Conservation (phyloP, 2,797 vertebrate species). For the Tragopan temminckii region DNA sequence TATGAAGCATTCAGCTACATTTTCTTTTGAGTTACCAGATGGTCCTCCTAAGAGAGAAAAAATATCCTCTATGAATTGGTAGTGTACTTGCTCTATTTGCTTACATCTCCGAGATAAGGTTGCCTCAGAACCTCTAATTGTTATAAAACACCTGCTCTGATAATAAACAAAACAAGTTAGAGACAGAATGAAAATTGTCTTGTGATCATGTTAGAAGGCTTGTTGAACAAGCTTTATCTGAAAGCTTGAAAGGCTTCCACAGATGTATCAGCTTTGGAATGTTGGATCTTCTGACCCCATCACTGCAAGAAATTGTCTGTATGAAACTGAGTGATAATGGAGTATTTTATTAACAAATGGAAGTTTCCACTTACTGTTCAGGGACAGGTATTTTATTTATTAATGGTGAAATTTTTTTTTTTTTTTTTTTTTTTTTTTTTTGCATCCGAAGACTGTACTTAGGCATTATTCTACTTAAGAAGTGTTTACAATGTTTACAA, state of each 20-base stretch:
- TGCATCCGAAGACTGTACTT: background rate
- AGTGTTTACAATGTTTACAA: background rate
- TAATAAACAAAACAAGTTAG: slow-evolving; percentile 82
- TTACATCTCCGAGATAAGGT: slow-evolving; percentile 80
- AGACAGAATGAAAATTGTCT: slow-evolving; percentile 82
- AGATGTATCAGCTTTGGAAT: slow-evolving; percentile 80
- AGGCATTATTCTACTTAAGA: background rate
- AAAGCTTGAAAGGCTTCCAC: slow-evolving; percentile 76
- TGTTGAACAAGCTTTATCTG: slow-evolving; percentile 65
- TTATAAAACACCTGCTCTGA: slow-evolving; percentile 87
- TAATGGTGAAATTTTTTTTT: background rate
- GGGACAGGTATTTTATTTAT: background rate
- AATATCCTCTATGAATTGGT: slow-evolving; percentile 67
- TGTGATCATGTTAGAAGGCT: slow-evolving; percentile 81
- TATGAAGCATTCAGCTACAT: slow-evolving; percentile 80
- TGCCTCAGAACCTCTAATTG: slow-evolving; percentile 81
- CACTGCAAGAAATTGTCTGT: slow-evolving; percentile 47
- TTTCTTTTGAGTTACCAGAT: slow-evolving; percentile 83
- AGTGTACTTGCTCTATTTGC: slow-evolving; percentile 81
- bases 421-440: background rate
- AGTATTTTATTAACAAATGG: slow-evolving; percentile 58
- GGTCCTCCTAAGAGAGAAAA: slow-evolving; percentile 81
- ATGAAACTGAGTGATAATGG: slow-evolving; percentile 73
- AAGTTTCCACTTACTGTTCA: background rate
- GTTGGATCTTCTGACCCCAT: slow-evolving; percentile 63